phyloP scores from a whole-genome alignment of 2,797 vertebrate species.

The Lophotriccus pileatus region DNA sequence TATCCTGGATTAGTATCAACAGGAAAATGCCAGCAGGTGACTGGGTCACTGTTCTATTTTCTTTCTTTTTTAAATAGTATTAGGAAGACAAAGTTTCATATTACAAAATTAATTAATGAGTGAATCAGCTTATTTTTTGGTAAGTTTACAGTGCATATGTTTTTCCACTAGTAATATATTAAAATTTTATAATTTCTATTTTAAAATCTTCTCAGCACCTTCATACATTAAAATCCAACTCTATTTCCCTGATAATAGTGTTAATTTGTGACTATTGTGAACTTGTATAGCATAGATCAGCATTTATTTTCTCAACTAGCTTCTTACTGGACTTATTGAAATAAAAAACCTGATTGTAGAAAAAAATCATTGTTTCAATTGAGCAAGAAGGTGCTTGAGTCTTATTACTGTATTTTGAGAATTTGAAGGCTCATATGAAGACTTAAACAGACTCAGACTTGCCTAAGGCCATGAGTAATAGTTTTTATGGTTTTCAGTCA shows the following conservation, averaged over 20 bases:
- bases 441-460: constrained; percentile 20
- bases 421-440: constrained; percentile 13
- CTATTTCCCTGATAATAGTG: neutral
- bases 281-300: neutral
- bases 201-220: neutral
- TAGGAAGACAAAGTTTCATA: neutral
- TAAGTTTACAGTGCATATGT: neutral
- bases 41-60: neutral
- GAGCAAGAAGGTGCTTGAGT: neutral
- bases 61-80: neutral
- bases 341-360: neutral
- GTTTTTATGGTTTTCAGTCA: constrained; percentile 35
- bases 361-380: constrained; percentile 23
- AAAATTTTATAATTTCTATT: neutral
- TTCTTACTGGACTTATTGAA: neutral
- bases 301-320: neutral
- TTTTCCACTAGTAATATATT: neutral
- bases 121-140: neutral
- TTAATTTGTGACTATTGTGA: constrained; percentile 19
- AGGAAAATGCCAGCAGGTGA: neutral
- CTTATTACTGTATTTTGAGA: constrained; percentile 2
- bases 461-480: constrained; percentile 23
- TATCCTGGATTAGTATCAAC: neutral
- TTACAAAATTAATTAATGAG: neutral
- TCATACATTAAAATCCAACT: neutral